Percentiles rank a stretch among this genome's conserved stretches.
Conservation (phyloP, 1,140 invertebrate genomes). For the Drosophila asahinai region DNA sequence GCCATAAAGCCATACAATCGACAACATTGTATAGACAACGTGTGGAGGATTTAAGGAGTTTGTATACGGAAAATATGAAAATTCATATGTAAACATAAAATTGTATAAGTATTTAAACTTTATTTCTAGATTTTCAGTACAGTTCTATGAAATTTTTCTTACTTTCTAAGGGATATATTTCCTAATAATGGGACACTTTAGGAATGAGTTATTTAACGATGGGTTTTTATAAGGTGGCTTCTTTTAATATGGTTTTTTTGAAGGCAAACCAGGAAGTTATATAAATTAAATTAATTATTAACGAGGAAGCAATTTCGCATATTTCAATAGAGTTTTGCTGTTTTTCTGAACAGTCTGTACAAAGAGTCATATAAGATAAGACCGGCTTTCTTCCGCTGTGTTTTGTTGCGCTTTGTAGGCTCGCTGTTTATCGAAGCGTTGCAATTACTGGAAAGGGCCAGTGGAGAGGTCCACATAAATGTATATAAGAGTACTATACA, state of each 20-base stretch:
- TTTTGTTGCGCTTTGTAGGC: slow-evolving; percentile 58
- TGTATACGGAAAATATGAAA: neutral
- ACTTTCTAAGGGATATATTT: neutral
- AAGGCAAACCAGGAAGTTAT: neutral
- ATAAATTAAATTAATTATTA: neutral
- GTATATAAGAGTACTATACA: slow-evolving; percentile 12
- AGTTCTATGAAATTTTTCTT: neutral
- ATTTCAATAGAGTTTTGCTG: neutral
- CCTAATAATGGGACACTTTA: neutral
- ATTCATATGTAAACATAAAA: neutral
- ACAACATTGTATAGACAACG: slow-evolving; percentile 25
- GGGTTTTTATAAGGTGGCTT: neutral
- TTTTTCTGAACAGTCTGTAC: slow-evolving; percentile 20
- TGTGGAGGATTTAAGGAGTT: neutral
- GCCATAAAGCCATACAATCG: slow-evolving; percentile 11
- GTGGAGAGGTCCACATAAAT: slow-evolving; percentile 38
- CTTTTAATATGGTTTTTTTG: too few species aligned
- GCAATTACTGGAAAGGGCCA: slow-evolving; percentile 73
- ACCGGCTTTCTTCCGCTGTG: slow-evolving; percentile 66
- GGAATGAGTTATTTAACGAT: neutral
- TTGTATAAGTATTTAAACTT: neutral
- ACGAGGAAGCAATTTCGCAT: neutral
- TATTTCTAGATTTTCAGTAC: neutral
- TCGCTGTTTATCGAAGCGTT: slow-evolving; percentile 76
- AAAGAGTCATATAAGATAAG: slow-evolving; percentile 32